phyloP scores from a whole-genome alignment of 2,888 invertebrate species.

The Acrobeloides nanus region DNA sequence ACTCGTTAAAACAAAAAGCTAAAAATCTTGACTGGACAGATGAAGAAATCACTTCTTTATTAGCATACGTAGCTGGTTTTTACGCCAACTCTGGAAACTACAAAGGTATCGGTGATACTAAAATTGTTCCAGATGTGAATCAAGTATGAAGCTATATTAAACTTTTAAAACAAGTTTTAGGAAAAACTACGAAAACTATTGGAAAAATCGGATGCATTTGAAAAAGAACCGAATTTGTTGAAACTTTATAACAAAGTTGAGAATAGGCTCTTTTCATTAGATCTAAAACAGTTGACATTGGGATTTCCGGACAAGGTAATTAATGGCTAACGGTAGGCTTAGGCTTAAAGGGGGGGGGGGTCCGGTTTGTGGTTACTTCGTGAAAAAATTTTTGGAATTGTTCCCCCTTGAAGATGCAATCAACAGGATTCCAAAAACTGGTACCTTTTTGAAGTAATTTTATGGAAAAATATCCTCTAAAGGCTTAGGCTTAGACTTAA shows the following conservation, averaged over 20 bases:
- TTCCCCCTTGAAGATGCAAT: too few relatives aligned
- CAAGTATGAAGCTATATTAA: conserved; percentile 52
- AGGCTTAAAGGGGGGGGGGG: too few relatives aligned
- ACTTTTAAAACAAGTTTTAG: conserved; percentile 35
- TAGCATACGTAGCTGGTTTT: conserved; percentile 76
- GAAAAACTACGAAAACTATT: conserved; percentile 69
- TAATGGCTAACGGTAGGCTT: too few relatives aligned
- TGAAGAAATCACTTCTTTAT: conserved; percentile 39
- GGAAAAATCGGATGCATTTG: conserved; percentile 66
- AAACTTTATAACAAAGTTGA: conserved; percentile 65
- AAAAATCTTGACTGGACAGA: conserved; percentile 28
- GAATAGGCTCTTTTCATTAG: conserved; percentile 65
- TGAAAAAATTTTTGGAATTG: too few relatives aligned
- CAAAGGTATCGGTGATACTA: conserved; percentile 90
- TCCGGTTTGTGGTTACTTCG: too few relatives aligned
- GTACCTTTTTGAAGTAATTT: too few relatives aligned
- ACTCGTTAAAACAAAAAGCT: conserved; percentile 63
- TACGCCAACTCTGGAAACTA: conserved; percentile 75
- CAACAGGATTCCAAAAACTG: too few relatives aligned
- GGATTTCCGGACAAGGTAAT: conserved; percentile 66
- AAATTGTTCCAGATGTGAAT: conserved; percentile 78
- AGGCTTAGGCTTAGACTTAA: too few relatives aligned
- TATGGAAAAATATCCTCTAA: too few relatives aligned
- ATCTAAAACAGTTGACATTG: conserved; percentile 67
- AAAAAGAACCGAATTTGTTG: conserved; percentile 61